Percentiles rank a stretch among this genome's conserved stretches.
phyloP scores from a whole-genome alignment of 1,140 invertebrate genomes.

The Neotoxoptera formosana region DNA sequence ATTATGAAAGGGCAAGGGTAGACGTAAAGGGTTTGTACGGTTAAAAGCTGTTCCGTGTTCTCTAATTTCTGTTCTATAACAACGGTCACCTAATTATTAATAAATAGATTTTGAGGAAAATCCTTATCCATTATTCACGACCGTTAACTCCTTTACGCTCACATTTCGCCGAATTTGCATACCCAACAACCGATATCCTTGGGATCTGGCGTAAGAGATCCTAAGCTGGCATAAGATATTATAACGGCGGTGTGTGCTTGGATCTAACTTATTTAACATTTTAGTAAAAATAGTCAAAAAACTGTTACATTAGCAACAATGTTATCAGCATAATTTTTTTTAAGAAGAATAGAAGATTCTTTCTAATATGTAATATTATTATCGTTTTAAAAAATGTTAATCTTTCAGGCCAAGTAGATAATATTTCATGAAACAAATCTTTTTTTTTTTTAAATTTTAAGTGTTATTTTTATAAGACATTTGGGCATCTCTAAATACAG shows the following conservation, averaged over 20 bases:
- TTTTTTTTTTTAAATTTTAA: too few relatives aligned
- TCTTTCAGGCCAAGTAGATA: too few relatives aligned
- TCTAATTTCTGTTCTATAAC: conserved; percentile 36
- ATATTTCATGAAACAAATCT: too few relatives aligned
- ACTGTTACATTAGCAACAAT: too few relatives aligned
- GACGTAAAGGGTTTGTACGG: neutral
- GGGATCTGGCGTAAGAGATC: neutral
- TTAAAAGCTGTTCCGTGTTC: conserved; percentile 52
- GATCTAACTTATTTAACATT: neutral
- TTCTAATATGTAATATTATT: too few relatives aligned
- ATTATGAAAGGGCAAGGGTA: neutral
- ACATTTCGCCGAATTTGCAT: neutral
- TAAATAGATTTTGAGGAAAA: conserved; percentile 38
- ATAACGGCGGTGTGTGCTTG: neutral
- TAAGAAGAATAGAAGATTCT: too few relatives aligned
- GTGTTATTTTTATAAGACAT: too few relatives aligned
- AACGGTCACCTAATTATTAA: conserved; percentile 40
- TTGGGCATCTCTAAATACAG: too few relatives aligned
- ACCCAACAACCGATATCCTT: conserved; percentile 7
- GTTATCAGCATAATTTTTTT: too few relatives aligned
- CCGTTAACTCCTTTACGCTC: conserved; percentile 2
- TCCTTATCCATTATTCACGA: conserved; percentile 49
- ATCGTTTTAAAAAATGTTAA: too few relatives aligned
- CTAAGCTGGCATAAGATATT: neutral
- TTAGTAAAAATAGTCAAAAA: too few relatives aligned